phyloP scores from a whole-genome alignment of 1,140 invertebrate genomes.

The Chironomus tepperi region DNA sequence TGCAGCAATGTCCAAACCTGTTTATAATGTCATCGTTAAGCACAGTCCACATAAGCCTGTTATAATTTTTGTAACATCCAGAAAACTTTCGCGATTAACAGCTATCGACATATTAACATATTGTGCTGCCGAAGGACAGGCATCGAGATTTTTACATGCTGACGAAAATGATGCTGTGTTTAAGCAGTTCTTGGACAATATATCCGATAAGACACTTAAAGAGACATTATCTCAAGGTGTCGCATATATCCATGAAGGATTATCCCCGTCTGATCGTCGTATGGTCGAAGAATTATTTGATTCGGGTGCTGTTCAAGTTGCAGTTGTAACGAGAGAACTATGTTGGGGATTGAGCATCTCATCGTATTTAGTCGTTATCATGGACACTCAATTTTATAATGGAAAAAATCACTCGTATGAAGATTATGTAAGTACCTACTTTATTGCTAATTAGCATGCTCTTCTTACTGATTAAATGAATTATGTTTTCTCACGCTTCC shows the following conservation, averaged over 20 bases:
- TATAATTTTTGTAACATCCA: constrained; percentile 93
- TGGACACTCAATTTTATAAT: constrained; percentile 97
- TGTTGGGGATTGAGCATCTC: constrained; percentile 86
- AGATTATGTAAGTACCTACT: constrained; percentile 76
- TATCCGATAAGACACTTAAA: constrained; percentile 79
- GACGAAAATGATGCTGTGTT: constrained; percentile 66
- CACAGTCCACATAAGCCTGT: constrained; percentile 83
- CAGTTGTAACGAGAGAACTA: constrained; percentile 82
- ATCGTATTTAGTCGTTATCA: constrained; percentile 89
- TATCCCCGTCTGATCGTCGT: constrained; percentile 70
- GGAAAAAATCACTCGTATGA: constrained; percentile 90
- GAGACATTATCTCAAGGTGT: constrained; percentile 89
- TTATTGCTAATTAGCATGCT: no score
- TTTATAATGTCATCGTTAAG: constrained; percentile 88
- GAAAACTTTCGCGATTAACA: constrained; percentile 86
- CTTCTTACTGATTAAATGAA: no score
- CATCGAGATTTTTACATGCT: constrained; percentile 80
- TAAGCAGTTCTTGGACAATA: constrained; percentile 74
- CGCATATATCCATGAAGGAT: constrained; percentile 93
- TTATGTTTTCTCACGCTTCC: no score
- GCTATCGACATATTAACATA: constrained; percentile 93
- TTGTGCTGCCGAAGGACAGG: constrained; percentile 77
- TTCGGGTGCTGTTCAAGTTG: constrained; percentile 86
- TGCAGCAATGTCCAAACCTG: constrained; percentile 94
- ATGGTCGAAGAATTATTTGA: constrained; percentile 90